Evolutionary conservation across 2,113 vertebrate species (phyloP), one percentile per base, ranked within the genome.

Genomic region (Bufo gargarizans): DNA sequence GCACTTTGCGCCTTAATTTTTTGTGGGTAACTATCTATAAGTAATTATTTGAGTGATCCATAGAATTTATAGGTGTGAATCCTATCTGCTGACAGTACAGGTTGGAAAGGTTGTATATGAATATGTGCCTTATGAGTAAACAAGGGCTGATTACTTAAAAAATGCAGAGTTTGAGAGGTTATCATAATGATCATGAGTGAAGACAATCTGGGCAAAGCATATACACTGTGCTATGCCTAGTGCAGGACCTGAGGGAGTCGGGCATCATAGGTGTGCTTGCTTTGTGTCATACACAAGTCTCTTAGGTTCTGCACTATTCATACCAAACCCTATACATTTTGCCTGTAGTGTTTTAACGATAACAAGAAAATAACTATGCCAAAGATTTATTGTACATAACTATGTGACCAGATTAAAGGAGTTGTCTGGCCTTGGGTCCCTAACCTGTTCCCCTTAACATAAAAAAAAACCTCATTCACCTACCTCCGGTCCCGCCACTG

Each of bases 41-140:
- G 53, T 56, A 43, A 43, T 9, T 14, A 4, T 1, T 43, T 50
- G 7, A 74, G 11, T 49, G 45, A 76, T 9, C 72, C 72, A 76
- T 49, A 76, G 72, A 76, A 3, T 50, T 76, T 19, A 47, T 7
- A 49, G 43, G 33, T 71, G 67, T 71, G 22, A 9, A 43, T 71
- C 3, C 3, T 71, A 43, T 71, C 22, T 72, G 5, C 22, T 72
- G 33, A 0, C n/a, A 22, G n/a, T 22, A 1, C 33, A 72, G 33
- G 10, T 33, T 72, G 13, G 43, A 45, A 69, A 12, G 69, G 4
- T 74, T 47, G 4, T 8, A 14, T 16, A 74, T 50, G 45, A 49
- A 76, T 20, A 76, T 49, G 72, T 76, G 72, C 72, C 72, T 76
- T 76, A 74, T 17, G 4, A 76, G 45, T 11, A 76, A 72, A 72